These are phyloP conservation scores for Enteromius anoplus DNA, from an alignment of 2,797 vertebrate species.

Conservation along the genomic window DNA sequence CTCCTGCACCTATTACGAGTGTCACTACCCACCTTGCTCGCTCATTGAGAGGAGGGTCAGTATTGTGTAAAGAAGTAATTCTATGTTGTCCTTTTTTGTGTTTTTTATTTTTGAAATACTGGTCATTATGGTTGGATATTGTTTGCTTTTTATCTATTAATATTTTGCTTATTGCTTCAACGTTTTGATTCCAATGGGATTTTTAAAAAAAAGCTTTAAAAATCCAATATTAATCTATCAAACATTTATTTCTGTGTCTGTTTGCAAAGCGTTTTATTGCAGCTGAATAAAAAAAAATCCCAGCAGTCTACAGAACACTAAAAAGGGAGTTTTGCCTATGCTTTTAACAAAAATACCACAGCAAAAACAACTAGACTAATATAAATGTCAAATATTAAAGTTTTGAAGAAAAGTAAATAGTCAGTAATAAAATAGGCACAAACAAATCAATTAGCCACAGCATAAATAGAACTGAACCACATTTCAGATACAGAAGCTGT, in stretches of 20 bases:
- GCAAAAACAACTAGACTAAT: background rate
- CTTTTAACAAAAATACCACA: background rate
- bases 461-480: background rate
- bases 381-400: background rate
- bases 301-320: background rate
- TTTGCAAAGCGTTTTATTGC: background rate
- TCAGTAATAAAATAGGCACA: background rate
- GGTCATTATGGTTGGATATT: background rate
- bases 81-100: background rate
- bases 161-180: background rate
- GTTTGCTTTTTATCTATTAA: background rate
- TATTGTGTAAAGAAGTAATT: conserved; percentile 33
- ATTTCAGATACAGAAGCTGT: background rate
- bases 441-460: background rate
- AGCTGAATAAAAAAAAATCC: background rate
- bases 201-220: too few species aligned
- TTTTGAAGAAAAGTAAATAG: background rate
- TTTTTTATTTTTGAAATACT: background rate
- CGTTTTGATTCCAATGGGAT: background rate
- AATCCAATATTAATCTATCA: too few species aligned
- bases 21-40: conserved; percentile 97
- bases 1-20: conserved; percentile 98
- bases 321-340: background rate
- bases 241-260: background rate
- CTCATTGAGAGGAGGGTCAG: conserved; percentile 96